Conservation (phyloP, 2,888 invertebrate species). For the Poecilus cupreus region DNA sequence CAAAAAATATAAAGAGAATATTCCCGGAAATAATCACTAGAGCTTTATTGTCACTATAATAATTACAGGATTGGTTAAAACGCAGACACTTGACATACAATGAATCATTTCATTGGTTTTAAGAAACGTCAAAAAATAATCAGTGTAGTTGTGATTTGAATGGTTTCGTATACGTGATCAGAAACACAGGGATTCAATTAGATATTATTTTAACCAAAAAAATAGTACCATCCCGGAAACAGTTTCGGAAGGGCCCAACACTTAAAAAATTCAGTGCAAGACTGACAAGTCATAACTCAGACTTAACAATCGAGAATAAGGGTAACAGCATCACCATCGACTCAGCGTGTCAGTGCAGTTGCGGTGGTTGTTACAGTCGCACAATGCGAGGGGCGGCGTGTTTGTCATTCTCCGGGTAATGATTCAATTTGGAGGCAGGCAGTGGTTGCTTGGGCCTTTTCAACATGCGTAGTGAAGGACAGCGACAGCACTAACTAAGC, state of each 20-base stretch:
- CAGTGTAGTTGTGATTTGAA: too few species aligned
- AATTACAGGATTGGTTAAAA: too few species aligned
- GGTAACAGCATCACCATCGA: background rate
- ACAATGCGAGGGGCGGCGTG: constrained; percentile 71
- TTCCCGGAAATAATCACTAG: too few species aligned
- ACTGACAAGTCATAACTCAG: background rate
- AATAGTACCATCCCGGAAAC: background rate
- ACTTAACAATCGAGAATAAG: background rate
- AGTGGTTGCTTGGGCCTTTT: background rate
- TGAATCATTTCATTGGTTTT: too few species aligned
- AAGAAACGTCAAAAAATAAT: too few species aligned
- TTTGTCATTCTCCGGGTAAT: constrained; percentile 72
- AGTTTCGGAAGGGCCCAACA: background rate
- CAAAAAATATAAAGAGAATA: too few species aligned
- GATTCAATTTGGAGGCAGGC: constrained; percentile 71
- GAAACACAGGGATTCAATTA: too few species aligned
- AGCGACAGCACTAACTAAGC: constrained; percentile 62
- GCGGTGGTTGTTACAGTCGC: constrained; percentile 50
- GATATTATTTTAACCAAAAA: too few species aligned
- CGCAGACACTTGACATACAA: too few species aligned
- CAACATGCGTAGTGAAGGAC: background rate
- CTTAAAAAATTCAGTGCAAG: background rate
- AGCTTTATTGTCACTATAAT: too few species aligned
- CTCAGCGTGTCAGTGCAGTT: background rate
- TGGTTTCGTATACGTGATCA: too few species aligned